phyloP scores from a whole-genome alignment of 2,797 vertebrate genomes.

The Characodon lateralis region DNA sequence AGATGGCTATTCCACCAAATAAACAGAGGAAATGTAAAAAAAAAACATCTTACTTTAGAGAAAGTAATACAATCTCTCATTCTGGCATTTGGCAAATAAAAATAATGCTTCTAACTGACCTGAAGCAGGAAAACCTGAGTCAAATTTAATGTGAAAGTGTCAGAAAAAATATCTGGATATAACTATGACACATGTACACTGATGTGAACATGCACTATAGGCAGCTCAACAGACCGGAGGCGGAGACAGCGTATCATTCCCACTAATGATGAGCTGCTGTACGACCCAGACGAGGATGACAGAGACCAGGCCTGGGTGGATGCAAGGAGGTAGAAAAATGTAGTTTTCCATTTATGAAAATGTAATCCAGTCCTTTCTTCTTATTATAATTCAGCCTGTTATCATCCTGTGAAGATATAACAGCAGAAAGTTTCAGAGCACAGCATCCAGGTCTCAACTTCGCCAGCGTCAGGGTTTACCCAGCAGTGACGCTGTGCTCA shows the following conservation, averaged over 20 bases:
- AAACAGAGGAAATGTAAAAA: too few species aligned
- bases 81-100: too few species aligned
- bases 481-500: constrained; percentile 91
- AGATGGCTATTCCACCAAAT: too few species aligned
- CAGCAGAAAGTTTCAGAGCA: constrained; percentile 27
- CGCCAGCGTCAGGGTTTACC: constrained; percentile 71
- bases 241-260: constrained; percentile 79
- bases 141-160: background rate
- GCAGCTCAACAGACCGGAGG: constrained; percentile 64
- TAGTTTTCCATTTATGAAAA: background rate
- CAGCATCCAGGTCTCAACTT: constrained; percentile 1
- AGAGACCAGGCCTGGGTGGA: constrained; percentile 96
- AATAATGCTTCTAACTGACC: background rate
- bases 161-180: background rate
- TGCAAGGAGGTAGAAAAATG: constrained; percentile 77
- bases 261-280: constrained; percentile 93
- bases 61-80: too few species aligned
- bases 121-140: background rate
- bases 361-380: background rate
- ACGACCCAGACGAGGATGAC: constrained; percentile 93
- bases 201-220: constrained; percentile 49
- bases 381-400: background rate
- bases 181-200: background rate
- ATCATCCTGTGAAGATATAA: constrained; percentile 57
- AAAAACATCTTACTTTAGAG: too few species aligned